Conservation (phyloP, 1,140 invertebrate species). For the Goniozus legneri region DNA sequence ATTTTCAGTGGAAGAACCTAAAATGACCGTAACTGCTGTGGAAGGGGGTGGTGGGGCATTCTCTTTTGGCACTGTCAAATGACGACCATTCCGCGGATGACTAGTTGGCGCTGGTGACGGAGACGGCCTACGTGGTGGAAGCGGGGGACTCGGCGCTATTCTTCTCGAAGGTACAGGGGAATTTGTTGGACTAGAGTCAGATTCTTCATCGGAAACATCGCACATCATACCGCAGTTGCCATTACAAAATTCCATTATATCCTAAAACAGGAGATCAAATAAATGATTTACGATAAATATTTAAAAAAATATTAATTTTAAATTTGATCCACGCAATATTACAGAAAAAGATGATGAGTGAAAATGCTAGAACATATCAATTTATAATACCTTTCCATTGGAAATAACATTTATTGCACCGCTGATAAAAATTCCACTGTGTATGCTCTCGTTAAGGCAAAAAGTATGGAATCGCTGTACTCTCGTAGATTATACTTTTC, state of each 20-base stretch:
- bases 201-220: constrained; percentile 47
- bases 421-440: no score
- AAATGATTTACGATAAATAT: no score
- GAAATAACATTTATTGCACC: no score
- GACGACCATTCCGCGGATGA: constrained; percentile 41
- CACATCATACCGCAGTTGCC: constrained; percentile 45
- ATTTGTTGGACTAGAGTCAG: constrained; percentile 57
- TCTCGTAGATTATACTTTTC: no score
- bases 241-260: constrained; percentile 50
- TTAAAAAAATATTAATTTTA: no score
- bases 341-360: no score
- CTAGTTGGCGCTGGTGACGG: constrained; percentile 49
- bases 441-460: no score
- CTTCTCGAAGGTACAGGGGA: constrained; percentile 46
- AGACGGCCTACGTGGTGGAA: constrained; percentile 65
- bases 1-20: constrained; percentile 36
- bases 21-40: constrained; percentile 40
- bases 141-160: constrained; percentile 57
- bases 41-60: constrained; percentile 49
- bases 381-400: no score
- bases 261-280: constrained; percentile 46
- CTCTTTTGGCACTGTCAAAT: constrained; percentile 54
- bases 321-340: no score
- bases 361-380: no score
- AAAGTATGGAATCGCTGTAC: no score